These are phyloP conservation scores for Alviniconcha strummeri DNA, from an alignment of 2,888 invertebrate genomes.

Conservation along the genomic window DNA sequence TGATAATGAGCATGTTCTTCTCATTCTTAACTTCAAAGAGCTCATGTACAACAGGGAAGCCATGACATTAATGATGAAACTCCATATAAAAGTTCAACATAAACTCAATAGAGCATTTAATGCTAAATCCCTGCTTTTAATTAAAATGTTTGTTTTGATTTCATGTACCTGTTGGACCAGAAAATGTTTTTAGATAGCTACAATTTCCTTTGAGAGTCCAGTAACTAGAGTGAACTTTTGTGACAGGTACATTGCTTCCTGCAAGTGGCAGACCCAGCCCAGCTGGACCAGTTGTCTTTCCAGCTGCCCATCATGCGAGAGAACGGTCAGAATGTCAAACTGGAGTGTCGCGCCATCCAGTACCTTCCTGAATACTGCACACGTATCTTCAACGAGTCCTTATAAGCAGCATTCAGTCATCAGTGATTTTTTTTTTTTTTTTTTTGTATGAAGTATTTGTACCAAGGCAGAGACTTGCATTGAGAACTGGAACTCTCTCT, in stretches of 20 bases:
- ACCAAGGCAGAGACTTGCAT: neutral
- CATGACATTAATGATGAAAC: too few relatives aligned
- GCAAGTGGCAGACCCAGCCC: conserved; percentile 42
- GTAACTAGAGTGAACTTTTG: too few relatives aligned
- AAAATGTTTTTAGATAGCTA: too few relatives aligned
- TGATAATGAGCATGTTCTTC: too few relatives aligned
- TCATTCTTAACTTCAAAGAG: too few relatives aligned
- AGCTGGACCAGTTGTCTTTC: conserved; percentile 49
- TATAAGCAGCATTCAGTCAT: conserved; percentile 24
- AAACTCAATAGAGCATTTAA: too few relatives aligned
- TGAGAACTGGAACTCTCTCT: neutral
- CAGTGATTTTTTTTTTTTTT: neutral
- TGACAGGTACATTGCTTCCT: conserved; percentile 52
- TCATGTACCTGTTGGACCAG: too few relatives aligned
- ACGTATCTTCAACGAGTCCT: conserved; percentile 43
- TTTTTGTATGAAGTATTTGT: neutral
- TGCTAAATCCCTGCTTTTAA: too few relatives aligned
- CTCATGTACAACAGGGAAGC: too few relatives aligned
- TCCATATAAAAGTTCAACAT: too few relatives aligned
- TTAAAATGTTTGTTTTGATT: too few relatives aligned
- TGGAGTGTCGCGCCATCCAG: conserved; percentile 49
- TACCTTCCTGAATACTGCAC: conserved; percentile 47
- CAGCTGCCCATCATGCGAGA: conserved; percentile 54
- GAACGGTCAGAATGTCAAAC: conserved; percentile 51
- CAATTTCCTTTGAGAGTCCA: too few relatives aligned